Percentiles rank a stretch among this genome's conserved stretches.
These are phyloP conservation scores for Trypoxylon attenuatum DNA, from an alignment of 2,888 invertebrate species.

Conservation along the genomic window DNA sequence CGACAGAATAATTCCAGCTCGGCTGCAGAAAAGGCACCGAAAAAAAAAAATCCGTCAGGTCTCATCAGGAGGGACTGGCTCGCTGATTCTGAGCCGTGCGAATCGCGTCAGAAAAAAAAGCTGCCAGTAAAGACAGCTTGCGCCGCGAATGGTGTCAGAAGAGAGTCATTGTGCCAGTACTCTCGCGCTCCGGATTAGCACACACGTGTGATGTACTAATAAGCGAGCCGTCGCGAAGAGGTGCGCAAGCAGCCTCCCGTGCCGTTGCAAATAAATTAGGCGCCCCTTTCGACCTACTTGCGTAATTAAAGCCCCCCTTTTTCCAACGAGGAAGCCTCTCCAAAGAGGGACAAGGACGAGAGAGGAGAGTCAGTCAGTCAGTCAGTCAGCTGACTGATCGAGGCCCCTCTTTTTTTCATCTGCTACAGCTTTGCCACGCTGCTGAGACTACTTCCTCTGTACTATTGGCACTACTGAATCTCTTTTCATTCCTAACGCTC, in stretches of 20 bases:
- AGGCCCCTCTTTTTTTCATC: constrained; percentile 18
- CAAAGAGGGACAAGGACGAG: constrained; percentile 50
- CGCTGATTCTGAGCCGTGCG: too few relatives aligned
- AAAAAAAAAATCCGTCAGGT: too few relatives aligned
- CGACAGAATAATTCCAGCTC: too few relatives aligned
- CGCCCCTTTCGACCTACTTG: constrained; percentile 72
- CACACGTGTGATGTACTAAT: constrained; percentile 67
- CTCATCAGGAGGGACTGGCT: too few relatives aligned
- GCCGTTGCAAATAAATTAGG: constrained; percentile 71
- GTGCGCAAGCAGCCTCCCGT: constrained; percentile 62
- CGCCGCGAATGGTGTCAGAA: constrained; percentile 39
- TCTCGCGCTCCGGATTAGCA: constrained; percentile 63
- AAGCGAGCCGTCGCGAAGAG: constrained; percentile 55
- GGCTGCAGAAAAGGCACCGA: too few relatives aligned
- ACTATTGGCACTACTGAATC: too few relatives aligned
- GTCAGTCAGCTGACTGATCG: constrained; percentile 54
- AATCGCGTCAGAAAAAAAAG: constrained; percentile 8
- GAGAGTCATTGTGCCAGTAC: constrained; percentile 69
- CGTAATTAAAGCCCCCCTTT: constrained; percentile 70
- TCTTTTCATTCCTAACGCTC: too few relatives aligned
- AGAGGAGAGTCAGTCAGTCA: too few relatives aligned
- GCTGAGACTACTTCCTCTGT: too few relatives aligned
- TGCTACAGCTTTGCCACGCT: constrained; percentile 4
- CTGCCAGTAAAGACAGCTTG: constrained; percentile 38
- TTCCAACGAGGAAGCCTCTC: constrained; percentile 54